phyloP scores from a whole-genome alignment of 2,888 invertebrate genomes.

The Holacanthella duospinosa region DNA sequence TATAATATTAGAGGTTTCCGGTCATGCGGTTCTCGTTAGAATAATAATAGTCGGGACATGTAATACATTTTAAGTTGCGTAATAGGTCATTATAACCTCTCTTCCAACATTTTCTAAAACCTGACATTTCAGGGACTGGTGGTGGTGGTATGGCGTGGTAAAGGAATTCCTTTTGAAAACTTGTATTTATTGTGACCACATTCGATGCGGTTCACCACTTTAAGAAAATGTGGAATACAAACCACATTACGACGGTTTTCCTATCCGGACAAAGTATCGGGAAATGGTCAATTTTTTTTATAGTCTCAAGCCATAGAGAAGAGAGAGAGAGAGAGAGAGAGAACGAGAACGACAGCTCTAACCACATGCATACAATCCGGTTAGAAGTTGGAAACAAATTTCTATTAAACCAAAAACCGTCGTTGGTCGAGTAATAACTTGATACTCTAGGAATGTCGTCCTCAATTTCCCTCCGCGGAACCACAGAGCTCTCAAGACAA shows the following conservation, averaged over 20 bases:
- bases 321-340: background rate
- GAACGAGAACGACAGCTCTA: background rate
- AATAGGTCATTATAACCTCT: slow-evolving; percentile 1
- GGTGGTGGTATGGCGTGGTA: background rate
- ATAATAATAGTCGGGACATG: background rate
- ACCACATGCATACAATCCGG: background rate
- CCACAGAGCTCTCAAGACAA: slow-evolving; percentile 1
- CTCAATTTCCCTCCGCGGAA: background rate
- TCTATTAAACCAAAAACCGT: background rate
- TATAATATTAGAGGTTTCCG: slow-evolving; percentile 25
- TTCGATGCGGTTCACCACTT: background rate
- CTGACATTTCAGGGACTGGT: slow-evolving; percentile 5
- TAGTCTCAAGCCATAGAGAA: background rate
- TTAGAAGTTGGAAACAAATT: slow-evolving; percentile 1
- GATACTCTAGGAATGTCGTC: background rate
- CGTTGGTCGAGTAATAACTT: background rate
- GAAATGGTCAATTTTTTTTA: background rate
- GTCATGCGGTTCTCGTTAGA: slow-evolving; percentile 28
- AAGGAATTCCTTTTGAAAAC: slow-evolving; percentile 7
- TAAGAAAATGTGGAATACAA: background rate
- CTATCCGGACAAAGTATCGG: background rate
- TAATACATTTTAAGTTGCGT: background rate
- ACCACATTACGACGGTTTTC: background rate
- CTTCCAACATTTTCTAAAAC: background rate
- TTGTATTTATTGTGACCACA: slow-evolving; percentile 17